Percentiles rank a stretch among this genome's conserved stretches.
These are phyloP conservation scores for Adelges cooleyi DNA, from an alignment of 1,140 invertebrate species.

Conservation along the genomic window DNA sequence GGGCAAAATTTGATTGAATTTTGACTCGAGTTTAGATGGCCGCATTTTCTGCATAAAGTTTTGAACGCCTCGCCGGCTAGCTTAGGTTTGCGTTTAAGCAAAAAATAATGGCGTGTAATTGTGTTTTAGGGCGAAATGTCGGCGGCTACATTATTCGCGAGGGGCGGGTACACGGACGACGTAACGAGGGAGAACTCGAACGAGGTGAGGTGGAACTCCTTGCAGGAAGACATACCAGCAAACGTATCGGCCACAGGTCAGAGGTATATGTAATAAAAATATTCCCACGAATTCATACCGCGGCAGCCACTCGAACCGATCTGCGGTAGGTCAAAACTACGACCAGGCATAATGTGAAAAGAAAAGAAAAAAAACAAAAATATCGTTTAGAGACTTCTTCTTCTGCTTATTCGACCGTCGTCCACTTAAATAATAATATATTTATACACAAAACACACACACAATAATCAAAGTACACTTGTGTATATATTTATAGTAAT, in stretches of 20 bases:
- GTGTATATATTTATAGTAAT: too few species aligned
- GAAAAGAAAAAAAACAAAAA: conserved; percentile 1
- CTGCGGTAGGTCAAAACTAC: conserved; percentile 22
- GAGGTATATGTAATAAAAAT: conserved; percentile 22
- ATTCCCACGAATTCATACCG: conserved; percentile 26
- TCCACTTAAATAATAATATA: too few species aligned
- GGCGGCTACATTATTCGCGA: neutral
- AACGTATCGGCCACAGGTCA: conserved; percentile 14
- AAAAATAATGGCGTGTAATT: too few species aligned
- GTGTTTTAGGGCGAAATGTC: neutral
- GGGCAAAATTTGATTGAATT: too few species aligned
- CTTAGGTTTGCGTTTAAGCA: too few species aligned
- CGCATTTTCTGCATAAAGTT: too few species aligned
- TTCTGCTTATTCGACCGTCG: too few species aligned
- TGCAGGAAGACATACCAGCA: neutral
- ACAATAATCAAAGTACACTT: too few species aligned
- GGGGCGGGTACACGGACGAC: neutral
- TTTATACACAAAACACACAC: too few species aligned
- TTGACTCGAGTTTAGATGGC: too few species aligned
- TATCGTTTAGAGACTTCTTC: neutral
- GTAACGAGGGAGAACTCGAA: neutral
- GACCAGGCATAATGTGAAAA: neutral
- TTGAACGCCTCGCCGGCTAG: too few species aligned
- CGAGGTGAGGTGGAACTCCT: conserved; percentile 10
- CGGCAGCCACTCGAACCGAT: conserved; percentile 3